Evolutionary conservation across 2,888 invertebrate genomes (phyloP), one percentile per base, ranked within the genome.

Genomic region (Caradrina clavipalpis): DNA sequence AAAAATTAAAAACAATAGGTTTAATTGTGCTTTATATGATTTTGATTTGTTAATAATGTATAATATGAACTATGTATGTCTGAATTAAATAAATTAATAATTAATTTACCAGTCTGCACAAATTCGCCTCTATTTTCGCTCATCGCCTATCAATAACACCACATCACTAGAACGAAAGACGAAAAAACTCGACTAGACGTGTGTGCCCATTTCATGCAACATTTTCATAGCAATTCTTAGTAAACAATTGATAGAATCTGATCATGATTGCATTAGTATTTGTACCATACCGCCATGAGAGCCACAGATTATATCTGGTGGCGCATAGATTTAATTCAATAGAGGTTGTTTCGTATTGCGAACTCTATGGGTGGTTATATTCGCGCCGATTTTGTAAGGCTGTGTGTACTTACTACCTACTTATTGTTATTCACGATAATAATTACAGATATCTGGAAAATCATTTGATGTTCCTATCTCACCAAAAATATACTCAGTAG

Each of bases 241-340:
- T 59, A 75, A 64, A 62, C 22, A 66, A 66, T 69, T 68, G 42
- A 35, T 62, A 19, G 47, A 62, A 80, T 70, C 45, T 56, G 61
- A 76, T 76, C 17, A 47, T 13, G 22, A 64, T 78, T 74, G 76
- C 73, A 60, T 61, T 69, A 60, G 10, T 49, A 50, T 64, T 51
- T 54, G 22, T 63, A n/a, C 2, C 6, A 47, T 61, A 56, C 13
- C 13, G 17, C 50, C 65, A 80, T 69, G 76, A 58, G 71, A 78
- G 68, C 53, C 49, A 67, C 22, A 82, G 59, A 80, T 73, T 50
- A 54, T 13, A 64, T 73, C 35, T 50, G 53, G 55, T 53, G 51
- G 26, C 8, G 42, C 61, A 69, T 67, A 64, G 45, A 73, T 60
- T 65, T 54, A 21, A 72, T 69, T 69, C 55, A 55, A 68, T 61